Conservation (phyloP, 2,797 vertebrate species). For the Hyperoplus immaculatus region DNA sequence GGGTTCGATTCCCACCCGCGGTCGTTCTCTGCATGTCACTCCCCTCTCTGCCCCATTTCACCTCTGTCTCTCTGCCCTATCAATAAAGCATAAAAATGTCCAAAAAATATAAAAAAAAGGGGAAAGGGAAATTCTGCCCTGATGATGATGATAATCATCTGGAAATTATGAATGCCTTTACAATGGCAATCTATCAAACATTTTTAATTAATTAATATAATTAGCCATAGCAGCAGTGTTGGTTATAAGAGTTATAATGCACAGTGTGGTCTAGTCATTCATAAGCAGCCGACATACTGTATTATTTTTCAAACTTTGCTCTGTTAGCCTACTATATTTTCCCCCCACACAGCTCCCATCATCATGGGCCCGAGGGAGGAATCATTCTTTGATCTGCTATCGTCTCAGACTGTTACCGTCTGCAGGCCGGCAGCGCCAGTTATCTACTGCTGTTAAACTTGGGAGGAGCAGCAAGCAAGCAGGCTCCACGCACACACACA, state of each 20-base stretch:
- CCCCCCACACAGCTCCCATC: constrained; percentile 14
- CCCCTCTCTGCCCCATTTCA: no score
- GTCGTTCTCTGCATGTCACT: no score
- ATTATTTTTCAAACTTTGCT: constrained; percentile 28
- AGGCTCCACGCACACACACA: neutral
- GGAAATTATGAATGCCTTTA: neutral
- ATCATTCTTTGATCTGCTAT: constrained; percentile 33
- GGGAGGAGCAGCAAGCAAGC: neutral
- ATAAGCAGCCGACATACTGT: constrained; percentile 8
- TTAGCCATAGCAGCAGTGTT: neutral
- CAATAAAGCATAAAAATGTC: no score
- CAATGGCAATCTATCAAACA: neutral
- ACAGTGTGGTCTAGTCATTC: neutral
- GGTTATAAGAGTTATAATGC: neutral
- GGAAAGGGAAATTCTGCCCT: neutral
- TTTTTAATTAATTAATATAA: no score
- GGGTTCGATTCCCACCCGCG: no score
- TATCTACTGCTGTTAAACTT: constrained; percentile 6
- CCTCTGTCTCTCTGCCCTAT: no score
- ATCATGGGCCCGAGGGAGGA: constrained; percentile 28
- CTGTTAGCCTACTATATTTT: neutral
- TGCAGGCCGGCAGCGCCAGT: neutral
- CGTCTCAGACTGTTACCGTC: constrained; percentile 30
- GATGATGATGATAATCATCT: neutral
- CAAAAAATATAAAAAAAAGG: no score